Evolutionary conservation across 2,888 invertebrate genomes (phyloP).

Genomic region (Augochlorella aurata): DNA sequence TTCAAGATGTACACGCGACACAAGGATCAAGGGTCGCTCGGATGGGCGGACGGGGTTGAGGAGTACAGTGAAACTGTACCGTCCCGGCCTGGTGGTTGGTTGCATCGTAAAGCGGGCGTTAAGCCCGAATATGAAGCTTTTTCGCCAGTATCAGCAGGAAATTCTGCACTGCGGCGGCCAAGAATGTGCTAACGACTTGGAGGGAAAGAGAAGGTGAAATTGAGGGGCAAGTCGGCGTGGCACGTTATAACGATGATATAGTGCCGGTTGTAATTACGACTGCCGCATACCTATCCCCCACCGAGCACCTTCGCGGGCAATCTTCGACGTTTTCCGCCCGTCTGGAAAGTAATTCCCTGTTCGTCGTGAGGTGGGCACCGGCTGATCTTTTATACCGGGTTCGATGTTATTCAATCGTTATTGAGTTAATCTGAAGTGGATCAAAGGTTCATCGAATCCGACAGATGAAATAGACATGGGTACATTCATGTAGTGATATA

Average conservation of each 20-base stretch:
- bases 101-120: constrained; percentile 60
- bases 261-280: constrained; percentile 62
- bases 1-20: constrained; percentile 45
- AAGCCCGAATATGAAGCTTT: constrained; percentile 71
- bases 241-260: constrained; percentile 60
- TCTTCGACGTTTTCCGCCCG: constrained; percentile 20
- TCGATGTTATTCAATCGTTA: not conserved
- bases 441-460: not conserved
- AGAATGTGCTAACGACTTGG: constrained; percentile 69
- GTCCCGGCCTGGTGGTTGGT: constrained; percentile 35
- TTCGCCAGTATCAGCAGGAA: constrained; percentile 69
- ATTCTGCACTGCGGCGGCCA: constrained; percentile 64
- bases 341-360: not conserved
- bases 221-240: constrained; percentile 30
- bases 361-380: not conserved
- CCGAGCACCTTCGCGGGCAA: not conserved
- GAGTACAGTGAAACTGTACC: constrained; percentile 38
- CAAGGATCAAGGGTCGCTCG: not conserved
- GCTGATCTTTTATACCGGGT: not conserved
- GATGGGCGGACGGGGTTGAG: not conserved
- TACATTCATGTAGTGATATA: too few species aligned
- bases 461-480: not conserved
- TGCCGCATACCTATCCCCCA: constrained; percentile 31
- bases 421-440: not conserved
- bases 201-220: constrained; percentile 38